Evolutionary conservation across 2,113 vertebrate species (phyloP).

Genomic region (Harpagus bidentatus): DNA sequence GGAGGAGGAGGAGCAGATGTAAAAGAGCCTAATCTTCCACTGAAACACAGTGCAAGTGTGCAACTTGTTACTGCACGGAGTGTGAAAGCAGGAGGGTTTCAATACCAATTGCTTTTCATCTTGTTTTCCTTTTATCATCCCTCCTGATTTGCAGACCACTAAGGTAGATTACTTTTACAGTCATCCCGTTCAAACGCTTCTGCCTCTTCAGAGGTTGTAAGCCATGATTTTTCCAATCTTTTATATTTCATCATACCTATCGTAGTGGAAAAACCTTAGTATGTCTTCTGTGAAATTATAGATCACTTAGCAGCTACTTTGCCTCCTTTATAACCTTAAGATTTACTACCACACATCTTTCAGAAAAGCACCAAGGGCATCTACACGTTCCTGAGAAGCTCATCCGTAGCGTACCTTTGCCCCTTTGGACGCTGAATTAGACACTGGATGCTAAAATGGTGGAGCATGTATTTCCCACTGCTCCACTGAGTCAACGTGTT

Average conservation of each 20-base stretch:
- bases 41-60: background rate
- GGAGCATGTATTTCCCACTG: background rate
- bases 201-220: background rate
- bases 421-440: background rate
- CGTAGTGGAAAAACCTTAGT: background rate
- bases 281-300: background rate
- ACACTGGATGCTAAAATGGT: background rate
- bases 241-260: background rate
- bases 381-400: background rate
- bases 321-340: background rate
- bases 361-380: background rate
- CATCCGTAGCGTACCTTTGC: fast-evolving
- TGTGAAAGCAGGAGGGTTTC: background rate
- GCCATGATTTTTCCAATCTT: background rate
- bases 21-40: background rate
- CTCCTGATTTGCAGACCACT: background rate
- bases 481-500: background rate
- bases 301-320: background rate
- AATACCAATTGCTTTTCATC: background rate
- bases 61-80: background rate
- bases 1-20: background rate
- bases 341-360: background rate
- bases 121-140: background rate
- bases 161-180: background rate
- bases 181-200: background rate